phyloP scores from a whole-genome alignment of 2,888 invertebrate genomes.

The Hydroisotoma schaefferi region DNA sequence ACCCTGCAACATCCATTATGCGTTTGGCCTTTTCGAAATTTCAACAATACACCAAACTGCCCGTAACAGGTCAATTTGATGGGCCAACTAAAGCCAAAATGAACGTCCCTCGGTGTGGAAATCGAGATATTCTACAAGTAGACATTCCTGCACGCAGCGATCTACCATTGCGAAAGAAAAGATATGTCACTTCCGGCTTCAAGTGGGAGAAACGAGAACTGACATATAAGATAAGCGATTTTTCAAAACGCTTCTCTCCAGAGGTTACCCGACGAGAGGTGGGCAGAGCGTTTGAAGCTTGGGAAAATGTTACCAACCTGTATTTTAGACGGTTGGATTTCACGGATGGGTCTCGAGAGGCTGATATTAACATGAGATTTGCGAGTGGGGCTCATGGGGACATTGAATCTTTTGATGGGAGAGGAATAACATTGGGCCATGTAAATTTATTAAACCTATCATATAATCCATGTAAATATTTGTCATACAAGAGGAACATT shows the following conservation, averaged over 20 bases:
- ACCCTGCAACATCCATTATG: constrained; percentile 25
- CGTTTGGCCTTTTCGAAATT: constrained; percentile 25
- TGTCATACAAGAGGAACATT: not conserved
- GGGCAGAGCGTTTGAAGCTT: constrained; percentile 24
- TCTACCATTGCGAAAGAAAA: constrained; percentile 15
- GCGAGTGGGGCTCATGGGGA: constrained; percentile 30
- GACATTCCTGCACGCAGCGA: constrained; percentile 3
- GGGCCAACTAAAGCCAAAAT: constrained; percentile 27
- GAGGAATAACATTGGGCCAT: constrained; percentile 22
- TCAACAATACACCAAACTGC: constrained; percentile 28
- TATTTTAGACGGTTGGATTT: constrained; percentile 18
- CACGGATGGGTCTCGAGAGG: constrained; percentile 1
- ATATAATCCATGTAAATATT: not conserved
- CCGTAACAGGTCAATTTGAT: constrained; percentile 30
- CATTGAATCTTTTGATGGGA: constrained; percentile 33
- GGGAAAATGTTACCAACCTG: constrained; percentile 29
- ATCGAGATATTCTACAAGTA: constrained; percentile 27
- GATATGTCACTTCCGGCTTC: constrained; percentile 27
- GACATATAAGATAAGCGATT: constrained; percentile 21
- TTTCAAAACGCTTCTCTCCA: constrained; percentile 25
- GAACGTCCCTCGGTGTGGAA: constrained; percentile 37
- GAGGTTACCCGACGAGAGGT: constrained; percentile 25
- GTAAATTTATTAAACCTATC: constrained; percentile 1
- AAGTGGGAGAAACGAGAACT: constrained; percentile 26
- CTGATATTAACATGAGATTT: constrained; percentile 32